These are phyloP conservation scores for Drosophila ezoana DNA, from an alignment of 2,888 invertebrate genomes.

Conservation along the genomic window DNA sequence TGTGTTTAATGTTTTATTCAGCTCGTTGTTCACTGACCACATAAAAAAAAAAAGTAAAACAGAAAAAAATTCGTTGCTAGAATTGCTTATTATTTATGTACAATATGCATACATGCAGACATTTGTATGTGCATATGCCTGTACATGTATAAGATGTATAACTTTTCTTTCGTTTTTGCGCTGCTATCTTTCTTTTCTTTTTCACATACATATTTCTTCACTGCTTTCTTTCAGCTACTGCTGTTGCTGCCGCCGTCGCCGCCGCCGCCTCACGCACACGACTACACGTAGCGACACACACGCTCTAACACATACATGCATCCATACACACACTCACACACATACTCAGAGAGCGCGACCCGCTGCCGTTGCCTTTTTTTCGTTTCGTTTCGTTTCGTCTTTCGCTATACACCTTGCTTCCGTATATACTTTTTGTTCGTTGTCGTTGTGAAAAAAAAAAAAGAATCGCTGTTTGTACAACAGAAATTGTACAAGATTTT, in stretches of 20 bases:
- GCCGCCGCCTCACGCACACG: constrained; percentile 65
- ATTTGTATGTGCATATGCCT: constrained; percentile 20
- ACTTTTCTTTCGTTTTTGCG: constrained; percentile 58
- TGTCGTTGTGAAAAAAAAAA: constrained; percentile 46
- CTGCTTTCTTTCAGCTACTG: constrained; percentile 71
- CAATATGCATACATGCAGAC: constrained; percentile 18
- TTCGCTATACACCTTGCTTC: constrained; percentile 75
- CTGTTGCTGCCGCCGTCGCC: constrained; percentile 42
- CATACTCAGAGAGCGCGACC: constrained; percentile 50
- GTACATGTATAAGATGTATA: constrained; percentile 43
- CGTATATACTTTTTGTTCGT: constrained; percentile 71
- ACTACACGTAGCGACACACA: constrained; percentile 31
- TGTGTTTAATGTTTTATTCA: constrained; percentile 38
- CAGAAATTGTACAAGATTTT: constrained; percentile 39
- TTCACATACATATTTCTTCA: constrained; percentile 60
- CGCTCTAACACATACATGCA: constrained; percentile 31
- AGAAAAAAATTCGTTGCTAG: constrained; percentile 21
- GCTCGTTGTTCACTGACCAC: constrained; percentile 32
- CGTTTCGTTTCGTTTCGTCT: constrained; percentile 56
- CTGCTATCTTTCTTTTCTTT: constrained; percentile 63
- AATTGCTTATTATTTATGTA: constrained; percentile 40
- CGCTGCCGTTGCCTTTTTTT: constrained; percentile 62
- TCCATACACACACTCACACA: constrained; percentile 26
- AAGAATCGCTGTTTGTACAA: constrained; percentile 46
- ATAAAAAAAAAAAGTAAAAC: constrained; percentile 34